Evolutionary conservation across 2,797 vertebrate genomes (phyloP).

Genomic region (Sebastes goodei): DNA sequence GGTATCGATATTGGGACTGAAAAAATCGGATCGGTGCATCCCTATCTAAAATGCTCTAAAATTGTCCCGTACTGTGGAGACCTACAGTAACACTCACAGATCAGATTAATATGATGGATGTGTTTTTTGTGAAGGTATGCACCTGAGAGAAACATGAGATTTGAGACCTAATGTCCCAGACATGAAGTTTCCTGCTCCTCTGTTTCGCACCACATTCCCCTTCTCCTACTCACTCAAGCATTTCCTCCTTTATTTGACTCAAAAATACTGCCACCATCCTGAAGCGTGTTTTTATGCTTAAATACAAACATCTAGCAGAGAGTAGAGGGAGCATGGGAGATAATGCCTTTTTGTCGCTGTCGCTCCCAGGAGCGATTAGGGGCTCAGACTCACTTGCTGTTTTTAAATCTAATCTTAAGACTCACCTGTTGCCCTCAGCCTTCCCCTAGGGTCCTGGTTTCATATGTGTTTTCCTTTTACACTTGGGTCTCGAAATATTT

Average conservation of each 20-base stretch:
- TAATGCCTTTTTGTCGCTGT: no score
- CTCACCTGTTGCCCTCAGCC: no score
- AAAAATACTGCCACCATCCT: neutral
- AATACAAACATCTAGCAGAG: neutral
- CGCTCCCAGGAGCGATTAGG: no score
- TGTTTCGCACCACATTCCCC: neutral
- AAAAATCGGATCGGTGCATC: no score
- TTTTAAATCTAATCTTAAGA: no score
- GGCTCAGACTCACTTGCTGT: no score
- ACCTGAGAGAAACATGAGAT: neutral
- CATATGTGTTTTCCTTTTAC: no score
- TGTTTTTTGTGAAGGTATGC: neutral
- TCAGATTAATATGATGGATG: neutral
- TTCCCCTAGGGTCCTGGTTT: no score
- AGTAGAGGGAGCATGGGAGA: neutral
- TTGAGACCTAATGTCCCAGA: neutral
- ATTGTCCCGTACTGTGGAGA: no score
- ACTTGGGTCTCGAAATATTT: no score
- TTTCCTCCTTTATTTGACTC: neutral
- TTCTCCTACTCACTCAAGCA: neutral
- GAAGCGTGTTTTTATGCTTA: neutral
- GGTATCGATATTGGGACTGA: no score
- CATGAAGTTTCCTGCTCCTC: neutral
- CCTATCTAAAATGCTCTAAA: no score
- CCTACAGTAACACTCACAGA: neutral